Base-by-base conservation (phyloP, 92 coral and sea anemone genomes). In the Desmophyllum pertusum region DNA sequence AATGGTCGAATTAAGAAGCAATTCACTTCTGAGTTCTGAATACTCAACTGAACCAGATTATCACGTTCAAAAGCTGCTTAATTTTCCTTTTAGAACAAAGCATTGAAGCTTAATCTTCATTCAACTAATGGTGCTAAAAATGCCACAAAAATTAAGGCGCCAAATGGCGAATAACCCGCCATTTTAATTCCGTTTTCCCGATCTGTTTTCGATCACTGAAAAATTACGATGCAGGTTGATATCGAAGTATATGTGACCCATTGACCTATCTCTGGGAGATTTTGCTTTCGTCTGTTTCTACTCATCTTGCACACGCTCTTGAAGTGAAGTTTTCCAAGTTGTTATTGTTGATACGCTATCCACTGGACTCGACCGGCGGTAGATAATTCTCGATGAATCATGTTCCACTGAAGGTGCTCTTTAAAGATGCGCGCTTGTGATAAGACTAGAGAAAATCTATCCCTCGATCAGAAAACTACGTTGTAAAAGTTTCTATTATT, bases 351-450 rank as follows among this genome's bases (percentile, higher is more conserved):
- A 79, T 46, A 65, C 63, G 62, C 73, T 29, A 40, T 25, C 29
- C 51, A 19, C 0, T 39, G 9, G 2, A 15, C 19, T 30, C 21
- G 36, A 48, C 39, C 71, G 42, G 15, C 17, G 23, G 46, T 5
- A 78, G 83, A 78, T 78, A 78, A 17, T 78, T 77, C 50, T 78
- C 50, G 81, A 30, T 38, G 45, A 53, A 25, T 42, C 19, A 48
- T 2, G 78, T 45, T 36, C 46, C 6, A 46, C n/a, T n/a, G n/a
- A n/a, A 23, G 50, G 33, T 41, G 57, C 48, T 4, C 46, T 68
- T 68, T 50, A 35, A 80, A 68, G 75, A 80, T 80, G 84, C 84
- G 75, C 50, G 17, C 43, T 3, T 11, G 18, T 36, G 84, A 80
- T 80, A 80, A 80, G 29, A 21, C 29, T 10, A 31, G 8, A 40